Conservation (phyloP, 2,113 vertebrate genomes). For the Guaruba guarouba region DNA sequence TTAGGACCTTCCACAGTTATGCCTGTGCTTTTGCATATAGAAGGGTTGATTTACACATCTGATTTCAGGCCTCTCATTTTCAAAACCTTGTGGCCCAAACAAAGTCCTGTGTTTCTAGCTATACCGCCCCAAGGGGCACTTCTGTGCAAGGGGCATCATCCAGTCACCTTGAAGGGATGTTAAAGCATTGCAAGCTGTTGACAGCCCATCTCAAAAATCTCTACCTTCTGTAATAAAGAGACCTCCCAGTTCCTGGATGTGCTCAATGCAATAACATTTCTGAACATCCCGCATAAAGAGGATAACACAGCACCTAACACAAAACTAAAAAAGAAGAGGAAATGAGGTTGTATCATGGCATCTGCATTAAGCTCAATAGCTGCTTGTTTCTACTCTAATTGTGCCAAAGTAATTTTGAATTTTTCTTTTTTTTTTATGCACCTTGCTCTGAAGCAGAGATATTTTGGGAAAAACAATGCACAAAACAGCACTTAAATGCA, state of each 20-base stretch:
- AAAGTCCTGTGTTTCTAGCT: neutral
- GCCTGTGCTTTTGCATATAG: neutral
- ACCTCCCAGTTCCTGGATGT: constrained; percentile 1
- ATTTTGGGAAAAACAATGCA: constrained; percentile 29
- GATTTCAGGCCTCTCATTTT: neutral
- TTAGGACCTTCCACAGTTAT: neutral
- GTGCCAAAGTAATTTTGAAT: constrained; percentile 4
- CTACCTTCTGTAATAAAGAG: constrained; percentile 15
- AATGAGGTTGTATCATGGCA: neutral
- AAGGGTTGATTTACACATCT: neutral
- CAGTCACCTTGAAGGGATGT: constrained; percentile 4
- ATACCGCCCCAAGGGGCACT: neutral
- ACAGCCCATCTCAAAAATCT: constrained; percentile 19
- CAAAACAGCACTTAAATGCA: constrained; percentile 10
- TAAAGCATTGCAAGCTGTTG: neutral
- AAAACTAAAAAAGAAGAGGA: neutral
- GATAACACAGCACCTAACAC: neutral
- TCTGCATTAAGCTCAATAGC: constrained; percentile 16
- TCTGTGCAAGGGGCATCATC: neutral
- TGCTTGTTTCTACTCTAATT: constrained; percentile 18
- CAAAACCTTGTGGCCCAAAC: neutral
- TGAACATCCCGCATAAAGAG: neutral
- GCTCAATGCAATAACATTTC: constrained; percentile 18
- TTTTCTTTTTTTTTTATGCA: constrained; percentile 14
- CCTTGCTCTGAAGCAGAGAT: neutral